Evolutionary conservation across 2,113 vertebrate species (phyloP).

Genomic region (Ammodytes marinus): DNA sequence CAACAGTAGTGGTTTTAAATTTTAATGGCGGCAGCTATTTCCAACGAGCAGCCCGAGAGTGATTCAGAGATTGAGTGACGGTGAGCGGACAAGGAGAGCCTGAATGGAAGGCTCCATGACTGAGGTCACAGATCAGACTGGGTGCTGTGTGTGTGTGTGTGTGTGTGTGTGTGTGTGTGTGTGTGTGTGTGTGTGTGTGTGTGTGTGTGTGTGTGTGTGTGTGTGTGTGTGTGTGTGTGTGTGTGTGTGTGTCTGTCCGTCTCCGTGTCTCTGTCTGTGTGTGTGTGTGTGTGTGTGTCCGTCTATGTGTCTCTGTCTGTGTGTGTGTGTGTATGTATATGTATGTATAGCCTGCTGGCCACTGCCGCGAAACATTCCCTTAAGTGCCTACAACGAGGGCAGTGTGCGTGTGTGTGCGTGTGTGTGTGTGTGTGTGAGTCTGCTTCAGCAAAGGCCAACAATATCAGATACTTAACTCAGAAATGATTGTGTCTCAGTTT

Average conservation of each 20-base stretch:
- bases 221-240: slow-evolving; percentile 11
- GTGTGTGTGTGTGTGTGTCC: slow-evolving; percentile 1
- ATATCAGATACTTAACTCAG: slow-evolving; percentile 32
- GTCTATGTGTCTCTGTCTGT: neutral
- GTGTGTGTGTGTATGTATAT: slow-evolving; percentile 25
- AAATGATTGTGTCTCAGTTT: slow-evolving; percentile 24
- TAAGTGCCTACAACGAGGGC: slow-evolving; percentile 22
- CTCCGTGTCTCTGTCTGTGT: slow-evolving; percentile 10
- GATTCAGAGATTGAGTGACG: slow-evolving; percentile 63
- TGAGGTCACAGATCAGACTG: slow-evolving; percentile 50
- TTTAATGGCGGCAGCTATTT: slow-evolving; percentile 71
- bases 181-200: slow-evolving; percentile 33
- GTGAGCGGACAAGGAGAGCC: slow-evolving; percentile 34
- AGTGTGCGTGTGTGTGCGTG: neutral
- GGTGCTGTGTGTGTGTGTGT: neutral
- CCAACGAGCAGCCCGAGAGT: slow-evolving; percentile 40
- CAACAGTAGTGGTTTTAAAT: slow-evolving; percentile 62
- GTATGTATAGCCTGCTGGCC: slow-evolving; percentile 4
- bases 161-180: slow-evolving; percentile 18
- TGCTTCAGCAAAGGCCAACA: slow-evolving; percentile 31
- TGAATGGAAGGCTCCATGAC: slow-evolving; percentile 61
- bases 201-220: neutral
- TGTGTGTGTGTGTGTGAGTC: neutral
- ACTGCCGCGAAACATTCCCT: slow-evolving; percentile 30
- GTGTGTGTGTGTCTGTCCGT: slow-evolving; percentile 23